phyloP scores from a whole-genome alignment of 2,797 vertebrate genomes.

The Cheirogaleus major region DNA sequence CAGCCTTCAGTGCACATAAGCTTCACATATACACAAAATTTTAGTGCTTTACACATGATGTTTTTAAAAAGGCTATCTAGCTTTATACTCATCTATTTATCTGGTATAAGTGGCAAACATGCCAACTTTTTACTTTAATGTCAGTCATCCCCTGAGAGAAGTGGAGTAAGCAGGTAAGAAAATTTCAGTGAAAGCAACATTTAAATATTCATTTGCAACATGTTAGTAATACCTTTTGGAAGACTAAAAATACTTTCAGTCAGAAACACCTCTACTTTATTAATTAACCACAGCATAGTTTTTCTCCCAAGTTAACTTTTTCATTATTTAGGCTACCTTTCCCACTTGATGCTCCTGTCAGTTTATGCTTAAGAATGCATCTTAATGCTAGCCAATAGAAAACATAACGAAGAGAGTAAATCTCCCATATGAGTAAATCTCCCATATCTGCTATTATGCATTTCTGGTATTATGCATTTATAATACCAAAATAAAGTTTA shows the following conservation, averaged over 20 bases:
- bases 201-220: constrained; percentile 62
- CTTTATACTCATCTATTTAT: neutral
- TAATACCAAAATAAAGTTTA: neutral
- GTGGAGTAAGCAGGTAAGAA: neutral
- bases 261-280: constrained; percentile 21
- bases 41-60: neutral
- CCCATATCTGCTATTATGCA: neutral
- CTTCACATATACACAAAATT: neutral
- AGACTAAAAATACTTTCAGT: constrained; percentile 48
- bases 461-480: constrained; percentile 22
- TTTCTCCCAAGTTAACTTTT: neutral
- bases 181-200: constrained; percentile 23
- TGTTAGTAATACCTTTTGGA: constrained; percentile 31
- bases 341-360: neutral
- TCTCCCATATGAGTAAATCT: neutral
- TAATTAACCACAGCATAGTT: constrained; percentile 25
- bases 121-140: constrained; percentile 38
- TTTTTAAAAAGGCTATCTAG: constrained; percentile 49
- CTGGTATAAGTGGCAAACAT: neutral
- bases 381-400: constrained; percentile 29
- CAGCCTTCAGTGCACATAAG: neutral
- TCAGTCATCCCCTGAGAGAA: neutral
- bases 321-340: neutral
- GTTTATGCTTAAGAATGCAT: constrained; percentile 10
- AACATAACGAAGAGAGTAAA: constrained; percentile 28